phyloP scores from a whole-genome alignment of 2,113 vertebrate genomes.

The Nasalis larvatus region DNA sequence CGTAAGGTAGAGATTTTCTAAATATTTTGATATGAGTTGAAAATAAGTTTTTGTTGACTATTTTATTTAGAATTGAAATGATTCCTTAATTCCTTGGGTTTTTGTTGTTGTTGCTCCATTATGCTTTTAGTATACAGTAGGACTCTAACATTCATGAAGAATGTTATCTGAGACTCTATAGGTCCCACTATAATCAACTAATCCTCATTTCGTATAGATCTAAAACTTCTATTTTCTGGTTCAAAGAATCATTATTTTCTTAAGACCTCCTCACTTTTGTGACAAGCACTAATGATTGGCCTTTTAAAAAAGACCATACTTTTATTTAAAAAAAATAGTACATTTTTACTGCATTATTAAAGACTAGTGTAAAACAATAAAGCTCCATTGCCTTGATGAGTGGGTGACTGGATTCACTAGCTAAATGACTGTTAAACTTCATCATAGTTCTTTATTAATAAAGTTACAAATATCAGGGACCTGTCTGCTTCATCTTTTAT shows the following conservation, averaged over 20 bases:
- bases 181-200: background rate
- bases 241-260: constrained; percentile 24
- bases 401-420: background rate
- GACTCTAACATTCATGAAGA: background rate
- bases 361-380: background rate
- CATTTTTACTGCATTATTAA: background rate
- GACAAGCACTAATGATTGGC: background rate
- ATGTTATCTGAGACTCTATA: background rate
- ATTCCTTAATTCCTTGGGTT: background rate
- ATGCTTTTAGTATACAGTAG: background rate
- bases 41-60: constrained; percentile 16
- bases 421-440: background rate
- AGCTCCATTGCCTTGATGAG: background rate
- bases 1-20: constrained; percentile 35
- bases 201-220: background rate
- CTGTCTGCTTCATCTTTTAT: background rate
- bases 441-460: background rate
- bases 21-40: background rate
- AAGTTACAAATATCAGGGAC: background rate
- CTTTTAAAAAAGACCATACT: constrained; percentile 23
- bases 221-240: background rate
- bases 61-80: background rate
- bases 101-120: background rate
- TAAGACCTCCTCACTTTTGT: background rate
- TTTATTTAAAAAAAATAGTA: background rate